These are phyloP conservation scores for Papilio gigon DNA, from an alignment of 2,888 invertebrate genomes.

Conservation along the genomic window DNA sequence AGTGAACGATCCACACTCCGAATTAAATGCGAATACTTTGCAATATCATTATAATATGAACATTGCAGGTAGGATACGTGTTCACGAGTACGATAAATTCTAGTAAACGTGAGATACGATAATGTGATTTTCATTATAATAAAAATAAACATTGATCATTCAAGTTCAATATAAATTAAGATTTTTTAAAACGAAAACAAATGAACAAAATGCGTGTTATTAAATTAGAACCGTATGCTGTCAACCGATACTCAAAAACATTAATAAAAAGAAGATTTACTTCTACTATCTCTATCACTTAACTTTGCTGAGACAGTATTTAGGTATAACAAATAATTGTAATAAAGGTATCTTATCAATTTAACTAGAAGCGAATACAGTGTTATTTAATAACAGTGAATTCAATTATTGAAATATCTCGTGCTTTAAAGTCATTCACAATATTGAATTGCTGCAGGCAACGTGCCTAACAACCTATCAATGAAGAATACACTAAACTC, in stretches of 20 bases:
- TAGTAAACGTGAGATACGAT: not conserved
- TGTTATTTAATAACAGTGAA: not conserved
- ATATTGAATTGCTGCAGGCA: conserved; percentile 22
- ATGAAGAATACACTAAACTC: conserved; percentile 34
- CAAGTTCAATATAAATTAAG: not conserved
- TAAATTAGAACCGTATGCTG: no score
- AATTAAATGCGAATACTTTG: conserved; percentile 25
- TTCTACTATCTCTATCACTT: no score
- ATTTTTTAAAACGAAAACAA: no score
- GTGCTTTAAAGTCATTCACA: conserved; percentile 14
- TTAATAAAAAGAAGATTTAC: no score
- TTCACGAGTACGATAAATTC: conserved; percentile 10
- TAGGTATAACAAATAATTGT: not conserved
- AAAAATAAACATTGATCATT: not conserved
- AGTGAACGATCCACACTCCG: conserved; percentile 43
- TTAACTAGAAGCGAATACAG: not conserved
- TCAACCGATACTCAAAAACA: no score
- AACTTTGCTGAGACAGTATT: no score
- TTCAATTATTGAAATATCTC: conserved; percentile 15
- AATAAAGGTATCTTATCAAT: not conserved
- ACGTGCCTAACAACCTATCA: conserved; percentile 33
- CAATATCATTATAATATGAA: conserved; percentile 21
- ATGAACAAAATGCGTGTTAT: no score
- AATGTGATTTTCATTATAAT: not conserved
- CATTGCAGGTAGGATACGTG: not conserved